Evolutionary conservation across 2,113 vertebrate species (phyloP).

Genomic region (Syngnathus typhle): DNA sequence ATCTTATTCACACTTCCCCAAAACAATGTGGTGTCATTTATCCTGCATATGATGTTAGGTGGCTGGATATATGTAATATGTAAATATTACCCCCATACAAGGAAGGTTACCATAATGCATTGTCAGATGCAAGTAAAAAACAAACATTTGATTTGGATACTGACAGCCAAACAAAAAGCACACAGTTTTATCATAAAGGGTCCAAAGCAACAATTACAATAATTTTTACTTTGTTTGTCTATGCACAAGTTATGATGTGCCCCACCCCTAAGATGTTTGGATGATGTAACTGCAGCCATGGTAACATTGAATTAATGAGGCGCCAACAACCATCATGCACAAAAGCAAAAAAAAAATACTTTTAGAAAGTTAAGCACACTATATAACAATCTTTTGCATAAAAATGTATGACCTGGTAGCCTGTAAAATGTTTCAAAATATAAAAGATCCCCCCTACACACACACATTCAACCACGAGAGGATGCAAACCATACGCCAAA

Average conservation of each 20-base stretch:
- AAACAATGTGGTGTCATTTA: neutral
- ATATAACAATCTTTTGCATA: conserved; percentile 60
- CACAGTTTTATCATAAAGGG: conserved; percentile 37
- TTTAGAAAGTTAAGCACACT: conserved; percentile 47
- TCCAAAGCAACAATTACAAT: conserved; percentile 38
- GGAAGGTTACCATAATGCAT: conserved; percentile 16
- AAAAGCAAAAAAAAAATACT: conserved; percentile 29
- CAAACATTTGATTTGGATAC: conserved; percentile 27
- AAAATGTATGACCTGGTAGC: conserved; percentile 35
- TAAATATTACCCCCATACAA: conserved; percentile 40
- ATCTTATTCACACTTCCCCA: neutral
- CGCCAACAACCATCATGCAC: conserved; percentile 30
- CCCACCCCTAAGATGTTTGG: conserved; percentile 6
- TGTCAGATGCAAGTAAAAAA: conserved; percentile 6
- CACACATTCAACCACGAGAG: conserved; percentile 52
- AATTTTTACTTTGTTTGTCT: conserved; percentile 25
- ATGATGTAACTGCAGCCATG: conserved; percentile 22
- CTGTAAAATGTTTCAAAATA: conserved; percentile 54
- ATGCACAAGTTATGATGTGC: conserved; percentile 18
- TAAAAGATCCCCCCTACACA: conserved; percentile 30
- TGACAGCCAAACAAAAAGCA: conserved; percentile 50
- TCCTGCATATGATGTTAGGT: neutral
- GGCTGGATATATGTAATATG: conserved; percentile 6
- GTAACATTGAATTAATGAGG: conserved; percentile 27
- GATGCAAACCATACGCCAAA: conserved; percentile 51